A percentile compares a stretch with the other conserved stretches of the same genome.
Evolutionary conservation across 2,797 vertebrate species (phyloP).

Genomic region (Sphaeramia orbicularis): DNA sequence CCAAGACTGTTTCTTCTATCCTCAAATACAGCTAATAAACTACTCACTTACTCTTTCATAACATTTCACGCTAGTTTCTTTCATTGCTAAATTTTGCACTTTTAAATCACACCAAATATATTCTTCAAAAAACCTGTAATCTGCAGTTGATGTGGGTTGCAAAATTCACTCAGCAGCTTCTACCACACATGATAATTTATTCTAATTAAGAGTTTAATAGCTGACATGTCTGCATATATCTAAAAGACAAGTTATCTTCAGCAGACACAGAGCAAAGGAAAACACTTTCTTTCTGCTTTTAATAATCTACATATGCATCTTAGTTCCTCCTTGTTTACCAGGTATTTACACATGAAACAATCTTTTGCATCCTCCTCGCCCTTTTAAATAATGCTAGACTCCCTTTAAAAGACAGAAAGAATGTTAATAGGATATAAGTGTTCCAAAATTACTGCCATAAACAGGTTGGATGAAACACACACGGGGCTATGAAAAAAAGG

Average conservation of each 20-base stretch:
- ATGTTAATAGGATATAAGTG: slow-evolving; percentile 13
- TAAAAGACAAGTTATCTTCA: slow-evolving; percentile 8
- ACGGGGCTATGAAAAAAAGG: slow-evolving; percentile 27
- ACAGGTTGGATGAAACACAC: slow-evolving; percentile 27
- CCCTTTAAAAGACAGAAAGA: slow-evolving; percentile 18
- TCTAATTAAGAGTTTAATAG: slow-evolving; percentile 12
- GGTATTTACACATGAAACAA: slow-evolving; percentile 10
- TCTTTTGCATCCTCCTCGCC: background rate
- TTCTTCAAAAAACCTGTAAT: background rate
- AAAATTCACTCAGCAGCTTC: background rate
- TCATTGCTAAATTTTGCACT: background rate
- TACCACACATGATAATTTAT: slow-evolving; percentile 12
- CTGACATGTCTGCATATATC: background rate
- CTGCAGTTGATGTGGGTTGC: background rate
- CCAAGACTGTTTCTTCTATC: slow-evolving; percentile 26
- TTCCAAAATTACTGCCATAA: slow-evolving; percentile 31
- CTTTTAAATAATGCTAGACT: slow-evolving; percentile 25
- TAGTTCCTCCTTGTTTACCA: background rate
- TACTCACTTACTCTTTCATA: slow-evolving; percentile 19
- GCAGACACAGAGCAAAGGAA: background rate
- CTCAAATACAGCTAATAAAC: slow-evolving; percentile 25
- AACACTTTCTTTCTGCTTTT: slow-evolving; percentile 5
- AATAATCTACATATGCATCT: slow-evolving; percentile 5
- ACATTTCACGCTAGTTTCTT: background rate
- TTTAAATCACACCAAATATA: background rate